phyloP scores from a whole-genome alignment of 1,140 invertebrate genomes.

The Drosophila gunungcola region DNA sequence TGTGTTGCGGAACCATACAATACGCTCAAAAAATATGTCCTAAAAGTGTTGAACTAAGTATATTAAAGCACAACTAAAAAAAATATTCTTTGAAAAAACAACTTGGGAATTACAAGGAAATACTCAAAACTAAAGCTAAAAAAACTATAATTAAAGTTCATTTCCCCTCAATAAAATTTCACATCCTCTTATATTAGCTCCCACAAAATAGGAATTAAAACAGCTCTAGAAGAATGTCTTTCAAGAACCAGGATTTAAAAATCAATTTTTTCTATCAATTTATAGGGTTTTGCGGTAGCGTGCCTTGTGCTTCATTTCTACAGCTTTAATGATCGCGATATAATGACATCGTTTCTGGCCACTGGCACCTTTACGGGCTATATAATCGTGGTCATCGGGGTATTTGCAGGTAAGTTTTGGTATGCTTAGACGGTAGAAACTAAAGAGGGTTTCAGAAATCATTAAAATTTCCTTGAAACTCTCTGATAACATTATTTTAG shows the following conservation, averaged over 20 bases:
- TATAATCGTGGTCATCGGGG: constrained; percentile 75
- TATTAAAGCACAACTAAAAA: too few relatives aligned
- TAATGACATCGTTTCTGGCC: constrained; percentile 80
- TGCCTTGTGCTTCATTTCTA: constrained; percentile 81
- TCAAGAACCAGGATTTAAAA: not conserved
- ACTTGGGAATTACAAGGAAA: not conserved
- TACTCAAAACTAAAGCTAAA: not conserved
- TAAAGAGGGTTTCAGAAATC: too few relatives aligned
- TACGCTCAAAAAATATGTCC: not conserved
- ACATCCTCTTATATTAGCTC: too few relatives aligned
- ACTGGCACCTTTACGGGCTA: constrained; percentile 82
- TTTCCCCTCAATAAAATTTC: too few relatives aligned
- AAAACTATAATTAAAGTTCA: too few relatives aligned
- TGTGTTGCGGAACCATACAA: not conserved
- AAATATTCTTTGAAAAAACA: not conserved
- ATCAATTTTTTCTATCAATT: not conserved
- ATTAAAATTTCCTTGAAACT: not conserved
- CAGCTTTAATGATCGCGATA: constrained; percentile 84
- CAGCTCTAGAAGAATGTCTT: not conserved
- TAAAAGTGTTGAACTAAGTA: too few relatives aligned
- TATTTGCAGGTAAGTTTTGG: constrained; percentile 74
- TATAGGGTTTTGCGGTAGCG: constrained; percentile 73
- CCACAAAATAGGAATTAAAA: too few relatives aligned
- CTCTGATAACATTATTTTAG: too few relatives aligned
- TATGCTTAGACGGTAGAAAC: too few relatives aligned